Conservation (phyloP, 1,140 invertebrate species). For the Calliopsis andreniformis region DNA sequence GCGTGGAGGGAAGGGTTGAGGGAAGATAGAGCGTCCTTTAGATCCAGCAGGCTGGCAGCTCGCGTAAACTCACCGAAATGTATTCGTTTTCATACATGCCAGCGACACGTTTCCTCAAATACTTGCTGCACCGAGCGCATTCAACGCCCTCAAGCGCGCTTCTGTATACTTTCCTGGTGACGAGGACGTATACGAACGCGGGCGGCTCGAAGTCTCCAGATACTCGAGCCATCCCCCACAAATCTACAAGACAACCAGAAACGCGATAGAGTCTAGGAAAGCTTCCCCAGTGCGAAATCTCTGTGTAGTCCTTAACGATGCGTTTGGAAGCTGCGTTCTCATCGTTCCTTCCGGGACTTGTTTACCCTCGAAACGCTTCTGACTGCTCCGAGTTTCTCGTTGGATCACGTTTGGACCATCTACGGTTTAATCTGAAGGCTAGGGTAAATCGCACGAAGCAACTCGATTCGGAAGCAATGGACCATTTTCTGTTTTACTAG, state of each 20-base stretch:
- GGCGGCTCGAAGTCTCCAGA: neutral
- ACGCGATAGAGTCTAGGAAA: neutral
- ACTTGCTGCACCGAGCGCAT: constrained; percentile 33
- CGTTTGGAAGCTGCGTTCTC: neutral
- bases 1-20: neutral
- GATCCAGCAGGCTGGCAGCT: constrained; percentile 25
- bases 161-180: constrained; percentile 32
- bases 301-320: constrained; percentile 11
- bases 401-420: neutral
- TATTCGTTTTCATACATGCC: constrained; percentile 71
- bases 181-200: neutral
- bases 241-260: neutral
- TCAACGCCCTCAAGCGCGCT: constrained; percentile 13
- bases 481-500: constrained; percentile 17
- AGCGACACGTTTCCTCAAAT: constrained; percentile 45
- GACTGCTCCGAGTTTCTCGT: constrained; percentile 1
- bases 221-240: constrained; percentile 8
- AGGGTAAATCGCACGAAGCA: neutral
- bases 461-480: constrained; percentile 19
- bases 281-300: neutral
- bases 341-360: constrained; percentile 13
- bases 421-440: neutral
- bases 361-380: constrained; percentile 25
- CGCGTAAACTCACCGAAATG: constrained; percentile 55
- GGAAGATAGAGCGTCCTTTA: constrained; percentile 23